Conservation (phyloP, 2,888 invertebrate species). For the Neoascia interrupta region DNA sequence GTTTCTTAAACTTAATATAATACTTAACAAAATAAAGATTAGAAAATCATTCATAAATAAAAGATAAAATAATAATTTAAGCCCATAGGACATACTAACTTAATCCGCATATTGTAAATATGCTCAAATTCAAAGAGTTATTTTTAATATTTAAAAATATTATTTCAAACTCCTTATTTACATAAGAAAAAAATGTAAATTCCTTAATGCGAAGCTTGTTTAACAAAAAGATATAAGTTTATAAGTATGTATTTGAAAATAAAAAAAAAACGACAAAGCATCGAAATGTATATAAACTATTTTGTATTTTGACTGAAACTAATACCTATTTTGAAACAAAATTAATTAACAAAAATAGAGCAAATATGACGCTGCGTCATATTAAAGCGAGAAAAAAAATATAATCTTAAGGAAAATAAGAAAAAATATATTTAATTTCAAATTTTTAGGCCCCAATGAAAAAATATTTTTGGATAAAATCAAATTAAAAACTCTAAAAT, state of each 20-base stretch:
- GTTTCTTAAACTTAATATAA: constrained; percentile 24
- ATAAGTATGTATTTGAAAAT: too few relatives aligned
- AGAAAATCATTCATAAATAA: constrained; percentile 45
- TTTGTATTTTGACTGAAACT: constrained; percentile 70
- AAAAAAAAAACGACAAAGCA: constrained; percentile 59
- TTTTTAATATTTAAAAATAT: not conserved
- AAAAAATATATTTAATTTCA: constrained; percentile 45
- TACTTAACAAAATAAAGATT: constrained; percentile 15
- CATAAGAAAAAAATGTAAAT: constrained; percentile 40
- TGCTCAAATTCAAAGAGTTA: constrained; percentile 29
- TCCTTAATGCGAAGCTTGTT: constrained; percentile 49
- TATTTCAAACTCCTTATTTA: not conserved
- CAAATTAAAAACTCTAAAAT: constrained; percentile 31
- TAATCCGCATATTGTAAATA: constrained; percentile 51
- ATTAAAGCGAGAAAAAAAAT: constrained; percentile 9
- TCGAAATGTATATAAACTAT: constrained; percentile 70
- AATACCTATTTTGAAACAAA: constrained; percentile 62
- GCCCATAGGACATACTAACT: constrained; percentile 36
- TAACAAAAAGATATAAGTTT: constrained; percentile 41
- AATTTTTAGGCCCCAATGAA: constrained; percentile 60
- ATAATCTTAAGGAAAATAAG: constrained; percentile 22
- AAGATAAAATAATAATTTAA: constrained; percentile 27
- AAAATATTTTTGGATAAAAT: constrained; percentile 67
- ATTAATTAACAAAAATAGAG: constrained; percentile 56
- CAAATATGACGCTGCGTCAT: too few relatives aligned